A percentile compares a stretch with the other conserved stretches of the same genome.
phyloP scores from a whole-genome alignment of 2,113 vertebrate genomes.

The Pitta sordida region DNA sequence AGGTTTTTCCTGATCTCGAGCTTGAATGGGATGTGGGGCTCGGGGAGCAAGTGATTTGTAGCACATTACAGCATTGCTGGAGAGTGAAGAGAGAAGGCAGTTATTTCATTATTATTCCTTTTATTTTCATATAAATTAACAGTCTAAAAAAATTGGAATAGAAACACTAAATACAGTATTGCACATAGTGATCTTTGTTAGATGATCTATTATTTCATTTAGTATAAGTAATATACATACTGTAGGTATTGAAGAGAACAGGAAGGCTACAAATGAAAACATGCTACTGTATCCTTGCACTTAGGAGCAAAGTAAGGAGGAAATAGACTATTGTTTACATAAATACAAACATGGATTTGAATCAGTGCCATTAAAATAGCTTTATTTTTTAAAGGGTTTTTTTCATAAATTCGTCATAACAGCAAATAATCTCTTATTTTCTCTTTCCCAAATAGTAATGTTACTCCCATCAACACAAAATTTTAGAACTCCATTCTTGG shows the following conservation, averaged over 20 bases:
- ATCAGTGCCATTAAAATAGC: conserved; percentile 69
- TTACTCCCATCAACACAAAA: conserved; percentile 47
- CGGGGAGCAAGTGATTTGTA: not conserved
- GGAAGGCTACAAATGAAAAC: conserved; percentile 71
- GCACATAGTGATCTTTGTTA: conserved; percentile 83
- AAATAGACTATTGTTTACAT: conserved; percentile 70
- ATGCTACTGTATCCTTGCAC: conserved; percentile 67
- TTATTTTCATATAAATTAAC: conserved; percentile 90
- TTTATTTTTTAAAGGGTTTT: conserved; percentile 51
- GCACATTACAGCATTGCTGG: not conserved
- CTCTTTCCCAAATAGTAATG: conserved; percentile 45
- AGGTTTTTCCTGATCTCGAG: not conserved
- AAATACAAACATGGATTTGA: conserved; percentile 73
- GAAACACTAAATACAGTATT: conserved; percentile 88
- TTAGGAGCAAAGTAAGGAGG: conserved; percentile 65
- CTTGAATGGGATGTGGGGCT: not conserved
- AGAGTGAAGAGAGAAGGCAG: conserved; percentile 10
- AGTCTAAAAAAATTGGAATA: conserved; percentile 81
- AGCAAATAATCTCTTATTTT: conserved; percentile 55
- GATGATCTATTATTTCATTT: conserved; percentile 73
- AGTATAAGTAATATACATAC: conserved; percentile 75
- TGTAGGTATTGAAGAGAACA: conserved; percentile 65
- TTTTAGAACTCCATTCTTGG: conserved; percentile 23
- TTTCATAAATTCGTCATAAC: conserved; percentile 46
- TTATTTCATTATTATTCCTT: conserved; percentile 78